Percentiles rank a stretch among this genome's conserved stretches.
Evolutionary conservation across 2,888 invertebrate species (phyloP).

Genomic region (Microplitis deprimator): DNA sequence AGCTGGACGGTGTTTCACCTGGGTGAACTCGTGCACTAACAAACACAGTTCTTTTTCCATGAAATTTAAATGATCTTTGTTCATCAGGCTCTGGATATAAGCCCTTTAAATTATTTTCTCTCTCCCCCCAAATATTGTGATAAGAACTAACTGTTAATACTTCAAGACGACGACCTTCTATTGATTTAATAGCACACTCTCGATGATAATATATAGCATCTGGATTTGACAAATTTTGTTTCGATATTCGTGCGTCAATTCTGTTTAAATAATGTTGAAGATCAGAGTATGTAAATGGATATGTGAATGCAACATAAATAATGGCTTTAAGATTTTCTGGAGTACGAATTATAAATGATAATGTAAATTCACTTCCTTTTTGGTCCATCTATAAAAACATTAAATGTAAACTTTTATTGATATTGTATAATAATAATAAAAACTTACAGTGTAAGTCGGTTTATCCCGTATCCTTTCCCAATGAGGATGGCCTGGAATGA

Average conservation of each 20-base stretch:
- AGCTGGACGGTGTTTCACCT: slow-evolving; percentile 92
- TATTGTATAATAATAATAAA: background rate
- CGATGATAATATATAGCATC: slow-evolving; percentile 89
- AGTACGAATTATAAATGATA: slow-evolving; percentile 82
- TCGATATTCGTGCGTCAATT: slow-evolving; percentile 78
- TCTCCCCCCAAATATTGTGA: slow-evolving; percentile 81
- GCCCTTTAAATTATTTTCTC: slow-evolving; percentile 81
- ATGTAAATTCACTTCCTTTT: slow-evolving; percentile 79
- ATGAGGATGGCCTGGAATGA: slow-evolving; percentile 82
- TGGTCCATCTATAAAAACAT: slow-evolving; percentile 75
- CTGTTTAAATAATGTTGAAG: slow-evolving; percentile 81
- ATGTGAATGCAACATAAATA: slow-evolving; percentile 92
- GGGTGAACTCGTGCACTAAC: slow-evolving; percentile 93
- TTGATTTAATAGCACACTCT: slow-evolving; percentile 84
- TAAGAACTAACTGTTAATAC: slow-evolving; percentile 87
- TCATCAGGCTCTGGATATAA: slow-evolving; percentile 81
- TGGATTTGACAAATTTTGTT: slow-evolving; percentile 55
- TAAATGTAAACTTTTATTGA: slow-evolving; percentile 23
- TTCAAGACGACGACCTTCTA: slow-evolving; percentile 85
- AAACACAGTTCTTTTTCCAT: slow-evolving; percentile 86
- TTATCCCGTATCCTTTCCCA: slow-evolving; percentile 90
- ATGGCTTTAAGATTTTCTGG: slow-evolving; percentile 81
- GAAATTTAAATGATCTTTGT: slow-evolving; percentile 82
- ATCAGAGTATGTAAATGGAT: slow-evolving; percentile 89
- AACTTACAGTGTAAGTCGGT: slow-evolving; percentile 82